Evolutionary conservation across 2,797 vertebrate species (phyloP), one percentile per base, ranked within the genome.

Genomic region (Myiothlypis chrysogaster): DNA sequence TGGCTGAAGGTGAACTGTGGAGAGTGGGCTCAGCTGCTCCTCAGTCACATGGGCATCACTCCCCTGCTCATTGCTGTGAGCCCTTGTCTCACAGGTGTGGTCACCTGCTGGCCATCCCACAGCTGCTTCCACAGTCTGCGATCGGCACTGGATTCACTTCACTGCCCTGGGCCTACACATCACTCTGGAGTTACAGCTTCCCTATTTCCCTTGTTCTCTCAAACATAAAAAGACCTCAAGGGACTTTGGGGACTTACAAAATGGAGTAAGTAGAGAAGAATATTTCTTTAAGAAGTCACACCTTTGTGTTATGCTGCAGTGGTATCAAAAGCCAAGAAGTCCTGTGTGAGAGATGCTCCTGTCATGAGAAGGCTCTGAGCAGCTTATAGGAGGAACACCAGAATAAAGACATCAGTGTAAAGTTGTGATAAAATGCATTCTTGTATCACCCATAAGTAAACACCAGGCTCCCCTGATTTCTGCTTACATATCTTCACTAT

Each of bases 361-460:
- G 28, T 24, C 25, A 25, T 0, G 0, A 69, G n/a, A 63, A 70
- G 4, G 5, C 9, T 68, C 16, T 34, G 10, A 41, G 27, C 6
- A 64, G 21, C 14, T 18, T 17, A 24, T 5, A 66, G 24, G 30
- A 78, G 19, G 22, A 79, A 18, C 9, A 71, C 23, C 37, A 63
- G 15, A 32, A 57, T 50, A 72, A 75, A 52, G 17, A 3, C 27
- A 47, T 21, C 10, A 23, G 6, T 6, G 10, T 14, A 25, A 8
- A 34, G 12, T 11, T 60, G 32, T 23, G 14, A 6, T 64, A 18
- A 3, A 20, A 56, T 9, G 4, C 8, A 27, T 63, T 84, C 9
- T 53, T 60, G 7, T n/a, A 80, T 64, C 35, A 5, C 9, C 2
- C 9, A 4, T n/a, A 72, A 76, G 44, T 0, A 79, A 25, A 66